Base-by-base conservation (phyloP, 2,888 invertebrate genomes). In the Tenthredo mesomela region DNA sequence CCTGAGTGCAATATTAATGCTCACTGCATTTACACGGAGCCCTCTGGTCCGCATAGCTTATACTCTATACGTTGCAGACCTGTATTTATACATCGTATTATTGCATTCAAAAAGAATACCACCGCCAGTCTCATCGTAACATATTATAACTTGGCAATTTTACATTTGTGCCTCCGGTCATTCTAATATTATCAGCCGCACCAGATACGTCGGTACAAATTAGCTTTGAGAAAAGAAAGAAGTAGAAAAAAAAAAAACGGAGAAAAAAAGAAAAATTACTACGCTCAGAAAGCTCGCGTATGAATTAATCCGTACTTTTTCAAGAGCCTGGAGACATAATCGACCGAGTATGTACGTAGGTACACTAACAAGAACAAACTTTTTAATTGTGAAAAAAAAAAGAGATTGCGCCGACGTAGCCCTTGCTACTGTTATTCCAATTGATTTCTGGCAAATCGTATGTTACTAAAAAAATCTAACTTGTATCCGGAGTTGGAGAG, bases 1-100 rank as follows among this genome's bases (percentile, higher is more conserved):
- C 87, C 86, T 86, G 88, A 88, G 89, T 89, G 89, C 88, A 89
- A 89, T 90, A 89, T 89, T 90, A 89, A 90, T 89, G 87, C 50
- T 50, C 73, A 83, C 83, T 82, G 85, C 85, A 87, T 89, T 89
- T 85, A 84, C 65, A 40, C 80, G 15, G 80, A 43, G 77, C 47
- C 33, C 29, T 58, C 58, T 21, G 61, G 50, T 77, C 54, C 77
- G 37, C 61, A 40, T 58, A 80, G 50, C 80, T 58, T 80, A n/a
- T n/a, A n/a, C n/a, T 61, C 80, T 29, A 29, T 29, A 6, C 78
- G 40, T 47, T 58, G 37, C 80, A 40, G 21, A 61, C 61, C 80
- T 84, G 65, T 78, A 84, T 84, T 80, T 84, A 80, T 84, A 47
- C 15, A 84, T 78, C 33, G 33, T 43, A 85, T 88, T 88, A 88